phyloP scores from a whole-genome alignment of 92 coral and sea anemone species.

The Bergia sp. region DNA sequence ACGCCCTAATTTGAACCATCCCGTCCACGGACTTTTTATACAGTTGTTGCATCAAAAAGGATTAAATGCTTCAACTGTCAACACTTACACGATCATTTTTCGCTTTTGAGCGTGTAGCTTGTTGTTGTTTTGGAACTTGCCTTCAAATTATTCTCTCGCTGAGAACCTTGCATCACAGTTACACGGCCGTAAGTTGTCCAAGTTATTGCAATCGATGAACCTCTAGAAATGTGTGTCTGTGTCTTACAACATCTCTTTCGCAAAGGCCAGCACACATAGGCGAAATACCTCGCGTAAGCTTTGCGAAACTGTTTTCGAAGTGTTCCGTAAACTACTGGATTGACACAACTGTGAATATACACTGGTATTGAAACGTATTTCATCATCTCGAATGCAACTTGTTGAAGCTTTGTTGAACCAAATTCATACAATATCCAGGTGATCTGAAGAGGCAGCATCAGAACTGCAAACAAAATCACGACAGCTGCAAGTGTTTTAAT shows the following conservation, averaged over 20 bases:
- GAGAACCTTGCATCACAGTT: not conserved
- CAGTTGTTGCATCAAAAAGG: too few relatives aligned
- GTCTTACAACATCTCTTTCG: constrained; percentile 21
- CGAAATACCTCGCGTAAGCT: constrained; percentile 77
- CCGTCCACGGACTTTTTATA: too few relatives aligned
- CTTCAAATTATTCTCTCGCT: not conserved
- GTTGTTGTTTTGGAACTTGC: not conserved
- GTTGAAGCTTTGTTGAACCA: constrained; percentile 56
- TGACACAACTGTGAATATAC: constrained; percentile 83
- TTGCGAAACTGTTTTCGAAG: constrained; percentile 77
- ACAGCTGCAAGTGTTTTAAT: constrained; percentile 84
- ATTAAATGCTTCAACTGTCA: not conserved
- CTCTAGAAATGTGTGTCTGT: not conserved
- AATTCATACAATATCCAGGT: constrained; percentile 87
- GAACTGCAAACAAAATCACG: constrained; percentile 82
- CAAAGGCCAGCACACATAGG: constrained; percentile 59
- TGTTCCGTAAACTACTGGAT: constrained; percentile 88
- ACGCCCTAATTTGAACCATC: too few relatives aligned
- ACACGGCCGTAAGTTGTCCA: not conserved
- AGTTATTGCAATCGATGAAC: constrained; percentile 7
- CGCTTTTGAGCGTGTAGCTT: not conserved
- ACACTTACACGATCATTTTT: not conserved
- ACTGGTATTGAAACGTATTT: constrained; percentile 69
- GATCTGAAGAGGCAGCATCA: constrained; percentile 85
- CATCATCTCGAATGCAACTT: constrained; percentile 56